Evolutionary conservation across 1,140 invertebrate species (phyloP), one percentile per base, ranked within the genome.

Genomic region (Brachionus sp.): DNA sequence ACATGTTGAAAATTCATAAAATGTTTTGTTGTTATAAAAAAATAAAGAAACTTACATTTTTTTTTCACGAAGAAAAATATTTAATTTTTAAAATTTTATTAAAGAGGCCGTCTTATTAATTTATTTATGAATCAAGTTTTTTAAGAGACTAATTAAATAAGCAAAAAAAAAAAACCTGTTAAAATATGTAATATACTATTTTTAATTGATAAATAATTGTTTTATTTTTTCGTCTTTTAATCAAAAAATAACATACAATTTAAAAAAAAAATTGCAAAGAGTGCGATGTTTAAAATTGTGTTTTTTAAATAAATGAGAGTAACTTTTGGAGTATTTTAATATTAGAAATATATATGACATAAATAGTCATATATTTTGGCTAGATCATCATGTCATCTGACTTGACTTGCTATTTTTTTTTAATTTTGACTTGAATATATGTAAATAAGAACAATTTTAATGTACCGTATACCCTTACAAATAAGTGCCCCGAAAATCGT

Each of bases 1-100:
- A n/a, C 77, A 80, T 29, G 77, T 80, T n/a, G 77, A 80, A 29
- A 57, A 80, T 62, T 80, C 50, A 3, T 75, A 50, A 75, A 75
- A 75, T 46, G 42, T 35, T 16, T 46, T 13, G 37, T 73, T 73
- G n/a, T 37, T 42, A 7, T 10, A 42, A 42, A 70, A 6, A 16
- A 42, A 9, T 66, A 29, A 29, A 12, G 7, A 66, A 29, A 29
- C 10, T n/a, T n/a, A n/a, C n/a, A 23, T 75, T 44, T 75, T 75
- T 46, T 75, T 46, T 70, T 70, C n/a, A 0, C 6, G 19, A 7
- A 23, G 33, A 66, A 66, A 66, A 66, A 66, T 35, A 66, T 33
- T 66, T 33, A 33, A 66, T 33, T 66, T 66, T 57, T 57, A 57
- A 3, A n/a, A 57, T 57, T 57, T 23, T 57, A 19, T n/a, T 23